Conservation (phyloP, 2,888 invertebrate genomes). For the Xestoiulus laeticollis region DNA sequence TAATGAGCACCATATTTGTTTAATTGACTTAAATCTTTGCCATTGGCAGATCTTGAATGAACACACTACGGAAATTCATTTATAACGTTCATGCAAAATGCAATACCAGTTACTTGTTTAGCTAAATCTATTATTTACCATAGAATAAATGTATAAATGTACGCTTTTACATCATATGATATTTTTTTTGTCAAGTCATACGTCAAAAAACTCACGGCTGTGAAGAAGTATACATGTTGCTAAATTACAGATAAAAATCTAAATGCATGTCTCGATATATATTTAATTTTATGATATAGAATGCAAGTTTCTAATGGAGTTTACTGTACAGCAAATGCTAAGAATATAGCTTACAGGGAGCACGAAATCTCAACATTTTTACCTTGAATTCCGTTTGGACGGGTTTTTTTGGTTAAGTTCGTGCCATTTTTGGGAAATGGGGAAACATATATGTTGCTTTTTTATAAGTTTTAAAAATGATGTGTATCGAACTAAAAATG, state of each 20-base stretch:
- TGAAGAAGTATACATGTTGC: slow-evolving; percentile 25
- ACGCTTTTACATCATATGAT: neutral
- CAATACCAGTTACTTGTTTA: neutral
- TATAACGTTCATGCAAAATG: slow-evolving; percentile 5
- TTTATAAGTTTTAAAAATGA: neutral
- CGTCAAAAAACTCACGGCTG: neutral
- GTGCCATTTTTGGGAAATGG: neutral
- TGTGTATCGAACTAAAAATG: neutral
- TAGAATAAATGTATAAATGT: neutral
- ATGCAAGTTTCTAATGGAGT: neutral
- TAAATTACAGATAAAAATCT: slow-evolving; percentile 10
- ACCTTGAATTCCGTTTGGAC: slow-evolving; percentile 34
- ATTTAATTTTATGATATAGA: slow-evolving; percentile 9
- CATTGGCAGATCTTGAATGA: neutral
- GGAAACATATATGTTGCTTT: neutral
- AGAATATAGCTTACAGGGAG: neutral
- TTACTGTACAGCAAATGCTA: neutral
- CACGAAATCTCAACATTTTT: slow-evolving; percentile 19
- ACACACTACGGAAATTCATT: neutral
- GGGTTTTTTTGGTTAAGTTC: slow-evolving; percentile 37
- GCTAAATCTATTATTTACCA: neutral
- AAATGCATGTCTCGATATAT: neutral
- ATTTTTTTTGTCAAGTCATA: neutral
- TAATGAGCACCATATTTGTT: neutral
- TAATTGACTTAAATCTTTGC: neutral